These are phyloP conservation scores for Sisyra terminalis DNA, from an alignment of 2,888 invertebrate species.

Conservation along the genomic window DNA sequence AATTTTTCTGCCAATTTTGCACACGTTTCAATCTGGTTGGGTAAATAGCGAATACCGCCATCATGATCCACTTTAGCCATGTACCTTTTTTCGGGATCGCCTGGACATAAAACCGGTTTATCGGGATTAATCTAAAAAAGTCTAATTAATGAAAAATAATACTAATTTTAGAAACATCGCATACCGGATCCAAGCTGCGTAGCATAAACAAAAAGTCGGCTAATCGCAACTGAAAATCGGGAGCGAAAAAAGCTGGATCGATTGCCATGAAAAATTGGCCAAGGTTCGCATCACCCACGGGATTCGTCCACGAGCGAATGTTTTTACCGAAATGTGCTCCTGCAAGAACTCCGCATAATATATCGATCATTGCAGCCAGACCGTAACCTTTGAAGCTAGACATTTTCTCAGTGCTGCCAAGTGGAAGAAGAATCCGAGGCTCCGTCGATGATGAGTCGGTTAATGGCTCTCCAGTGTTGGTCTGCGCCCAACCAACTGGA, in stretches of 20 bases:
- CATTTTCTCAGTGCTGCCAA: constrained; percentile 54
- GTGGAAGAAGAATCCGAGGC: constrained; percentile 41
- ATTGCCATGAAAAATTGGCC: constrained; percentile 84
- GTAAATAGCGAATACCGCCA: constrained; percentile 64
- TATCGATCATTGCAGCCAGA: constrained; percentile 68
- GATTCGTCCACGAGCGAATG: constrained; percentile 58
- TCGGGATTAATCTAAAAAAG: constrained; percentile 25
- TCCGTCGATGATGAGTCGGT: constrained; percentile 32
- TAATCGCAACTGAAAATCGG: constrained; percentile 61
- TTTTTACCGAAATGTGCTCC: constrained; percentile 57
- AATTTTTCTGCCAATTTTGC: constrained; percentile 37
- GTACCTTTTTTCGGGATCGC: constrained; percentile 64
- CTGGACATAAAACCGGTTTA: constrained; percentile 62
- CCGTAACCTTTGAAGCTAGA: constrained; percentile 87
- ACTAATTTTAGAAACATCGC: too few species aligned
- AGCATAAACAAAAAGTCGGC: constrained; percentile 49
- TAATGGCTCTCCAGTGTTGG: constrained; percentile 36
- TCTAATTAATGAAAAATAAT: too few species aligned
- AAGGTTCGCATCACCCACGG: constrained; percentile 50
- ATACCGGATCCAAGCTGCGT: constrained; percentile 46
- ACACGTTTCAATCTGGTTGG: constrained; percentile 57
- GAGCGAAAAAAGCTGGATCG: constrained; percentile 66
- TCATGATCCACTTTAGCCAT: constrained; percentile 46
- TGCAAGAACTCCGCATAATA: constrained; percentile 62
- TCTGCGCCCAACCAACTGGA: constrained; percentile 73